These are phyloP conservation scores for Pimephales promelas DNA, from an alignment of 2,113 vertebrate species.

Conservation along the genomic window DNA sequence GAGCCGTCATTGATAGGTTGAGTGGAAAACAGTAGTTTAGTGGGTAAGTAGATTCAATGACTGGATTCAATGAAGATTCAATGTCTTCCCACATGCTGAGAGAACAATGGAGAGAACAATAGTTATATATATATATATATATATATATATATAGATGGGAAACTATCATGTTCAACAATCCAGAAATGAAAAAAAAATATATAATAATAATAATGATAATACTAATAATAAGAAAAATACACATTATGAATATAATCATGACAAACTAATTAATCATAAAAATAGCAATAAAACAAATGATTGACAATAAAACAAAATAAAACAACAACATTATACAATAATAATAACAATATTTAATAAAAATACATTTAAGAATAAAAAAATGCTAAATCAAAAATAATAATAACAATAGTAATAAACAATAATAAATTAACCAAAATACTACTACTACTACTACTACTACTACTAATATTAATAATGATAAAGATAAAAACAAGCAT, in stretches of 20 bases:
- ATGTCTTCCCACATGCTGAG: background rate
- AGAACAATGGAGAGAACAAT: background rate
- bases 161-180: background rate
- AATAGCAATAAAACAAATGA: background rate
- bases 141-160: too few species aligned
- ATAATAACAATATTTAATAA: background rate
- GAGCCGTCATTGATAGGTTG: conserved; percentile 1
- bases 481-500: too few species aligned
- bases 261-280: background rate
- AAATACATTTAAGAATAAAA: too few species aligned
- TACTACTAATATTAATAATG: too few species aligned
- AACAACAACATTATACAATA: background rate
- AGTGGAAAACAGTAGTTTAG: conserved; percentile 11
- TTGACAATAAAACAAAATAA: background rate
- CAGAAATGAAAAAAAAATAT: background rate
- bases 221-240: background rate
- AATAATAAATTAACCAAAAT: too few species aligned
- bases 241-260: background rate
- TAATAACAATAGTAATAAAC: too few species aligned
- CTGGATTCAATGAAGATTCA: too few species aligned
- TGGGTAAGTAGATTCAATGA: too few species aligned
- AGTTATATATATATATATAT: too few species aligned
- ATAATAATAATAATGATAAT: background rate
- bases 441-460: too few species aligned
- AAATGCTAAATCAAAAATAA: too few species aligned